Conservation (phyloP, 2,797 vertebrate species). For the Dipus sagitta region DNA sequence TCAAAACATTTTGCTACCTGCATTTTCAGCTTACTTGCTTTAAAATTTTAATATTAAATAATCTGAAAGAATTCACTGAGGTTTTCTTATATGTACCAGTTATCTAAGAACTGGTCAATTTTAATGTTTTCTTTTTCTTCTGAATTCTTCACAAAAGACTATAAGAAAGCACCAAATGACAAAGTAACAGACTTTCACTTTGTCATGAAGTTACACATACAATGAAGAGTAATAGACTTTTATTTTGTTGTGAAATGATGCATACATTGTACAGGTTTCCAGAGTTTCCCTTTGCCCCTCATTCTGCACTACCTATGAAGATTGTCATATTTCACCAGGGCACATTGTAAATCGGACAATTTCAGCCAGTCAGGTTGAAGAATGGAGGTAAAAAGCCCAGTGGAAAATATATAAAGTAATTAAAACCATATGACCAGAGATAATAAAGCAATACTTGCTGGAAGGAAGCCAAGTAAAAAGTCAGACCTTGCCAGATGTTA, state of each 20-base stretch:
- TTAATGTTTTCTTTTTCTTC: conserved; percentile 15
- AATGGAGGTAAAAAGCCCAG: conserved; percentile 65
- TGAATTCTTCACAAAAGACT: conserved; percentile 48
- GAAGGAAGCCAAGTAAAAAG: conserved; percentile 72
- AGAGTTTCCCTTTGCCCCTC: background rate
- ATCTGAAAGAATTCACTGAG: background rate
- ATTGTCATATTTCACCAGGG: conserved; percentile 59
- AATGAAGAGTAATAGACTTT: background rate
- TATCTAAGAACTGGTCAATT: background rate
- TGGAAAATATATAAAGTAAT: conserved; percentile 83
- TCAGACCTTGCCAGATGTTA: conserved; percentile 58
- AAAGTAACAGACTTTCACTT: background rate
- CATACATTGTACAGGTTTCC: background rate
- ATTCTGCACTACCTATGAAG: accelerated
- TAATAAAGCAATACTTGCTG: conserved; percentile 67
- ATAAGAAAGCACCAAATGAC: background rate
- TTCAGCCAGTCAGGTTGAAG: conserved; percentile 58
- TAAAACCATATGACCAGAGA: conserved; percentile 82
- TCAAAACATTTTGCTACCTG: background rate
- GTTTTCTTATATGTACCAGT: background rate
- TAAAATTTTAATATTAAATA: conserved; percentile 26
- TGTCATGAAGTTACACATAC: background rate
- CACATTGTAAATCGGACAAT: conserved; percentile 72
- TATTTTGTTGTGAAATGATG: background rate
- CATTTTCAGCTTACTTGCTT: background rate